phyloP scores from a whole-genome alignment of 2,888 invertebrate genomes.

The Capitulum mitella region DNA sequence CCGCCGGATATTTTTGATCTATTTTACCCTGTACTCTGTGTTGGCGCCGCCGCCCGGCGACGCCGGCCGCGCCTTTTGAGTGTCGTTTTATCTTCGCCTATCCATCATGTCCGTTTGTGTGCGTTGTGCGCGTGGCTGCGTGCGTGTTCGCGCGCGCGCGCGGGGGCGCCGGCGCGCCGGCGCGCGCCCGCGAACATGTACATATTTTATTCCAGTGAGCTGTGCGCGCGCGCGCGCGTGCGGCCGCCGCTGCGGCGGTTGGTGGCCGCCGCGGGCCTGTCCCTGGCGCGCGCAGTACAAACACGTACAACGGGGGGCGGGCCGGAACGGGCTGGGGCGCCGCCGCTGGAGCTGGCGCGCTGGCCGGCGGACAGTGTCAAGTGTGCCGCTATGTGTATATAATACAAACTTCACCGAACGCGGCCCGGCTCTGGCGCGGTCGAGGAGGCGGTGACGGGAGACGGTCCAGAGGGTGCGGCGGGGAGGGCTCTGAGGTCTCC shows the following conservation, averaged over 20 bases:
- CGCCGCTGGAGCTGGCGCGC: neutral
- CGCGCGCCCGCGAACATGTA: conserved; percentile 37
- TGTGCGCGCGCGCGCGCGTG: neutral
- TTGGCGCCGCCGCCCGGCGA: neutral
- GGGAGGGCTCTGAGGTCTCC: too few relatives aligned
- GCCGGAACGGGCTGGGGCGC: neutral
- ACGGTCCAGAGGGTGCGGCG: too few relatives aligned
- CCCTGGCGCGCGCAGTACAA: conserved; percentile 16
- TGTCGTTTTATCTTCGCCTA: neutral
- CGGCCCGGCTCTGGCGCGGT: too few relatives aligned
- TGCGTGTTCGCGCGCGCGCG: neutral
- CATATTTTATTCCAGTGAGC: conserved; percentile 15
- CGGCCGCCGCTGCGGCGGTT: too few relatives aligned
- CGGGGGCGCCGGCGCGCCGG: neutral
- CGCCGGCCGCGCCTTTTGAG: neutral
- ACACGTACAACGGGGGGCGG: neutral
- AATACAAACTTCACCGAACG: conserved; percentile 11
- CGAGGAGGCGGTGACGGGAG: too few relatives aligned
- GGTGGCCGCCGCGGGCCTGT: too few relatives aligned
- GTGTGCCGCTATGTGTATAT: neutral
- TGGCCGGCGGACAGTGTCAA: too few relatives aligned
- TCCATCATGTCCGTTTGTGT: neutral
- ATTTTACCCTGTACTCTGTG: conserved; percentile 8
- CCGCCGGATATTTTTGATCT: conserved; percentile 39
- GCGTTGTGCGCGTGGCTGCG: neutral